Conservation (phyloP, 2,888 invertebrate genomes). For the Parnassius mnemosyne region DNA sequence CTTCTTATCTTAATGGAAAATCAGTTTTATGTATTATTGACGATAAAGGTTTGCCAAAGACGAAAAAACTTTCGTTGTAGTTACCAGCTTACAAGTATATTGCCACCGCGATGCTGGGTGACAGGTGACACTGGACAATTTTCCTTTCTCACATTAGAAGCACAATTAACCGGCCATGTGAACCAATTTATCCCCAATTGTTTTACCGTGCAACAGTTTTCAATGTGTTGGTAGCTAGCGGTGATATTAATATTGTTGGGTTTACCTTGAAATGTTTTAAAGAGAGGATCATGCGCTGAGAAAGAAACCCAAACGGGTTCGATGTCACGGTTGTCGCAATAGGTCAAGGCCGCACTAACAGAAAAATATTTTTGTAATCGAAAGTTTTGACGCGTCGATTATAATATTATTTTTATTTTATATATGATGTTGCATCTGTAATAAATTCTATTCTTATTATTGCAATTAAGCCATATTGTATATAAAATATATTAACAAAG, state of each 20-base stretch:
- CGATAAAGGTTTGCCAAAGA: no score
- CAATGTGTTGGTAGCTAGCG: background rate
- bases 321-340: constrained; percentile 56
- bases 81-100: background rate
- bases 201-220: constrained; percentile 22
- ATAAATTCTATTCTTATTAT: no score
- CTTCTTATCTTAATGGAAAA: no score
- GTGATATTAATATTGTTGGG: constrained; percentile 28
- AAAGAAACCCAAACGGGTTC: constrained; percentile 55
- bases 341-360: constrained; percentile 39
- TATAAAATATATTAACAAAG: no score
- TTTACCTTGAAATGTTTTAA: constrained; percentile 38
- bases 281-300: constrained; percentile 39
- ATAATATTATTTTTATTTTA: no score
- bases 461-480: no score
- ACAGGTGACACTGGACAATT: constrained; percentile 3
- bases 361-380: constrained; percentile 25
- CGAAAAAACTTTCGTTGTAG: no score
- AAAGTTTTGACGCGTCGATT: constrained; percentile 2
- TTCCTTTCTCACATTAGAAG: constrained; percentile 23
- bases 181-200: constrained; percentile 29
- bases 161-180: constrained; percentile 20
- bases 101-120: background rate
- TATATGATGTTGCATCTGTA: no score
- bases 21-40: no score